Evolutionary conservation across 1,140 invertebrate species (phyloP), one percentile per base, ranked within the genome.

Genomic region (Episyrphus balteatus): DNA sequence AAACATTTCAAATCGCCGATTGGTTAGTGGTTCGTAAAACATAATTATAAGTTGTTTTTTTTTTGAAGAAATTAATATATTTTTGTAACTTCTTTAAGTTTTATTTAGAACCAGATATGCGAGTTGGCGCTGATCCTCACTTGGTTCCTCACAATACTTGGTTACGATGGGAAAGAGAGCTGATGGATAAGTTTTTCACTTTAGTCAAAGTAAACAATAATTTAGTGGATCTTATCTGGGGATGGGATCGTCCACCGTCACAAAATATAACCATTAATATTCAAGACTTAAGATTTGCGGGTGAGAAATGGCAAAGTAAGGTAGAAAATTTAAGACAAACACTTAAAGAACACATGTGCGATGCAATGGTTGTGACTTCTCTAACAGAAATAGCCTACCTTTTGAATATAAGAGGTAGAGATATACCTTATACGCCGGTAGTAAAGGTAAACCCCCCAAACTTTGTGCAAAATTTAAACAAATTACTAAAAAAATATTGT

Each of bases 341-440:
- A 52, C 73, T 95, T 57, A 71, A 74, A 19, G 64, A 77, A 1
- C 62, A 77, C 26, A 76, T 74, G 6, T 84, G 80, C 3, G 83
- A 89, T 56, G 82, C 86, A 0, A 77, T 94, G 64, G 74, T 96
- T 9, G 73, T 96, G 1, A 92, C 91, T 0, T 84, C 89, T 2
- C 66, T 97, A 32, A 92, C 95, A 57, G 92, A 96, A 69, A 85
- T 94, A 14, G 89, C 92, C 2, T 96, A 93, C 88, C 68, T 98
- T 6, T 75, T 98, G 14, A 99, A 98, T 66, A 80, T 99, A n/a
- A 76, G 96, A 8, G 93, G 92, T 5, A 76, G 79, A 43, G 95
- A 98, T 68, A 78, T 95, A 49, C 84, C 86, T 0, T 87, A 82
- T 59, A 92, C 85, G 21, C 92, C 94, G 0, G 82, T 95, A 70